phyloP scores from a whole-genome alignment of 2,113 vertebrate species.

The Ammodytes marinus region DNA sequence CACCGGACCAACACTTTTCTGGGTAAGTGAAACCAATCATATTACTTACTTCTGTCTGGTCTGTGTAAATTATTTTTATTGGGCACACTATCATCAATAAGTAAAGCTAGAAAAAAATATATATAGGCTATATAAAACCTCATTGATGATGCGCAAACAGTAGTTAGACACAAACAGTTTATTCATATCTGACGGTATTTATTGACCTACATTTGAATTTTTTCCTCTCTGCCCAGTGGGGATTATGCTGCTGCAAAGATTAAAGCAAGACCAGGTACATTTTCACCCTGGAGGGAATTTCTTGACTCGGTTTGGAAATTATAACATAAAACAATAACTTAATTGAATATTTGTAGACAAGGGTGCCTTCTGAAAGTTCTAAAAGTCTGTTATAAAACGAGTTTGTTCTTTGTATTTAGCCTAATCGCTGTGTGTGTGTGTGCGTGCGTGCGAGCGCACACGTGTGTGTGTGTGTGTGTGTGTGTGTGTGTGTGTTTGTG shows the following conservation, averaged over 20 bases:
- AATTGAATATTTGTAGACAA: no score
- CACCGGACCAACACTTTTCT: constrained; percentile 71
- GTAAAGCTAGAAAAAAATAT: not conserved
- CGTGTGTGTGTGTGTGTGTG: not conserved
- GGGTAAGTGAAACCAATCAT: constrained; percentile 74
- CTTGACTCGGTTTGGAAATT: no score
- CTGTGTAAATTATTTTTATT: not conserved
- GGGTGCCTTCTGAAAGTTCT: no score
- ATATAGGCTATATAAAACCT: not conserved
- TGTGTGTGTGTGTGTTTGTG: not conserved
- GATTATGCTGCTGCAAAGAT: constrained; percentile 76
- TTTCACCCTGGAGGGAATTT: not conserved
- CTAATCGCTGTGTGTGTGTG: not conserved
- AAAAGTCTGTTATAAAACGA: not conserved
- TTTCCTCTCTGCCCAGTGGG: constrained; percentile 57
- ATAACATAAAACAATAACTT: not conserved
- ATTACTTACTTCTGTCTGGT: not conserved
- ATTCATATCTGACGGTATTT: not conserved
- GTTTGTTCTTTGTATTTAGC: not conserved
- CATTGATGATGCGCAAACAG: not conserved
- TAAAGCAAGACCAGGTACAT: constrained; percentile 86
- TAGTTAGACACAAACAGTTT: not conserved
- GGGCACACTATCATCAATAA: not conserved
- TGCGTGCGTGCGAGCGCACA: no score
- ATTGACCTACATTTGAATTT: not conserved